Conservation (phyloP, 1,140 invertebrate genomes). For the Vollenhovia emeryi region DNA sequence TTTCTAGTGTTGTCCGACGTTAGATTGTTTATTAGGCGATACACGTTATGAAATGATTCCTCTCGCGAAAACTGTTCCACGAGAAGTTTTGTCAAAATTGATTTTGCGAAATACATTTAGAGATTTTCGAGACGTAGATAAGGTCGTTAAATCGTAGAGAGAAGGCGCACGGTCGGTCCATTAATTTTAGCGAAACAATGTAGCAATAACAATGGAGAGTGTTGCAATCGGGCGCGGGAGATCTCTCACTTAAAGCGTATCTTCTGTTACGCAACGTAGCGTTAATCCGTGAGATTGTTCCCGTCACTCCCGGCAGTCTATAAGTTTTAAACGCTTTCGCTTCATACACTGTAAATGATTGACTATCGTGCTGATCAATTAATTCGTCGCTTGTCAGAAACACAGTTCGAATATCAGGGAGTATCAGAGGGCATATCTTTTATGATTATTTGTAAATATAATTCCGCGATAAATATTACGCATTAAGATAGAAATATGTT, state of each 20-base stretch:
- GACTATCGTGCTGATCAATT: conserved; percentile 16
- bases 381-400: background rate
- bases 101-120: conserved; percentile 24
- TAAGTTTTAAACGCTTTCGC: conserved; percentile 49
- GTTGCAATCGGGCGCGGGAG: conserved; percentile 47
- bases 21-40: too few species aligned
- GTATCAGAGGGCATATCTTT: too few species aligned
- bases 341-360: conserved; percentile 1
- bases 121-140: conserved; percentile 49
- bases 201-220: conserved; percentile 62
- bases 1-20: background rate
- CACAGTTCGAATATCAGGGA: background rate
- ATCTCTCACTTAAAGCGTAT: conserved; percentile 64
- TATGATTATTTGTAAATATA: background rate
- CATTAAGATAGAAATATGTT: background rate
- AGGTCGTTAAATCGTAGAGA: conserved; percentile 45
- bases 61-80: background rate
- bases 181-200: conserved; percentile 66
- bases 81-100: conserved; percentile 16
- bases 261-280: conserved; percentile 54
- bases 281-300: conserved; percentile 49
- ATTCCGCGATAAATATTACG: background rate
- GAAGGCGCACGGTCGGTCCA: conserved; percentile 30
- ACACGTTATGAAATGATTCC: background rate
- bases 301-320: conserved; percentile 20